Base-by-base conservation (phyloP, 2,113 vertebrate genomes). In the Melozone crissalis region DNA sequence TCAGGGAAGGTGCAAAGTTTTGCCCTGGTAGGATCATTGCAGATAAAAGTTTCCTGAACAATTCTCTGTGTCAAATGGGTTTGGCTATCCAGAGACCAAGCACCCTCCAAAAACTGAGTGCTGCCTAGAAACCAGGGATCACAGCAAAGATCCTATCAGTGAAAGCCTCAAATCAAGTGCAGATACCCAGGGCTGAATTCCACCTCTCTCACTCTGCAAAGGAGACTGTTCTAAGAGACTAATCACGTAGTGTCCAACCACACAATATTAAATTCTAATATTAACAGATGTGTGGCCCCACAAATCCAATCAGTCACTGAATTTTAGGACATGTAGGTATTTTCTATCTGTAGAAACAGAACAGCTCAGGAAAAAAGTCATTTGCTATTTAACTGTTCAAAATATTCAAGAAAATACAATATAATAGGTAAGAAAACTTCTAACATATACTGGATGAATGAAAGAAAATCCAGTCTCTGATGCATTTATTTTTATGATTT, bases 41-140 rank as follows among this genome's bases (percentile, higher is more conserved):
- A 85, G 59, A 59, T 58, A 55, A 21, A 93, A 69, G 19, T 58
- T 80, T 80, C 63, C 84, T 69, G 69, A 87, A 51, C 21, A 69
- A 39, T 18, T 84, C 26, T 46, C 55, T 5, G 9, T 7, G 7
- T 52, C 27, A 51, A 23, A 84, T 13, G 37, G 8, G 10, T 79
- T 65, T 79, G 41, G 58, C 21, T 15, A 20, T 20, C 15, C 43
- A 68, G 69, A 84, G 41, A 61, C 39, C 24, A 71, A n/a, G 26
- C 47, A 35, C 0, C 0, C 26, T 51, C 51, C 61, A 73, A 44
- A 0, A 4, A 30, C 31, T 52, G 21, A 81, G 52, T 11, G 47
- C 47, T 72, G 61, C 69, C 52, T 47, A 30, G 35, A 82, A 71
- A 67, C 15, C 35, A 83, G 27, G 41, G 71, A 66, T 2, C 2